Evolutionary conservation across 1,140 invertebrate genomes (phyloP).

Genomic region (Cotesia vestalis): DNA sequence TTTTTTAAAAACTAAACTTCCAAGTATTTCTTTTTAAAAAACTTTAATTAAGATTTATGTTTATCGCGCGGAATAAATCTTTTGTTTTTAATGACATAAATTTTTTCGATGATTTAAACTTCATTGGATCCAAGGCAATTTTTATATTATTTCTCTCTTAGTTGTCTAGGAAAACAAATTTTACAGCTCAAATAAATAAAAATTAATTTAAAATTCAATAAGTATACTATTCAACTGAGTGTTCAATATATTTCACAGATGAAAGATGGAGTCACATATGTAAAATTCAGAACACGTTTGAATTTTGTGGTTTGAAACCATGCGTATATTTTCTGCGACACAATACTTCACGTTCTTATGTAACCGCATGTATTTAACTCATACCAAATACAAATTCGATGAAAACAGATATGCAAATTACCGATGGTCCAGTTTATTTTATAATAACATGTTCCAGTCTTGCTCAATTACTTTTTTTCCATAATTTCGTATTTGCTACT

Average conservation of each 20-base stretch:
- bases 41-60: not conserved
- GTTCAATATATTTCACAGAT: conserved; percentile 1
- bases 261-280: conserved; percentile 30
- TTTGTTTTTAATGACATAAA: no score
- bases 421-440: conserved; percentile 21
- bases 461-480: not conserved
- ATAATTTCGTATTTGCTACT: not conserved
- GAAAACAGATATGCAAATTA: conserved; percentile 1
- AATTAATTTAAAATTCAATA: not conserved
- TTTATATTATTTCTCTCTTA: not conserved
- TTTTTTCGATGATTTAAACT: not conserved
- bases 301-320: conserved; percentile 39
- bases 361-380: conserved; percentile 1
- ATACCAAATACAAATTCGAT: conserved; percentile 14
- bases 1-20: conserved; percentile 24
- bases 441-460: conserved; percentile 14
- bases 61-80: no score
- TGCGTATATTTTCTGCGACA: conserved; percentile 2
- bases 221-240: conserved; percentile 15
- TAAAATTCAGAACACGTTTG: conserved; percentile 42
- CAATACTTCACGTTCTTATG: conserved; percentile 12
- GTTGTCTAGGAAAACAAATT: not conserved
- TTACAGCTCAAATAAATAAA: not conserved
- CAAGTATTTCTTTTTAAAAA: not conserved
- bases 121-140: not conserved